These are phyloP conservation scores for Rhagologus leucostigma DNA, from an alignment of 2,113 vertebrate species.

Conservation along the genomic window DNA sequence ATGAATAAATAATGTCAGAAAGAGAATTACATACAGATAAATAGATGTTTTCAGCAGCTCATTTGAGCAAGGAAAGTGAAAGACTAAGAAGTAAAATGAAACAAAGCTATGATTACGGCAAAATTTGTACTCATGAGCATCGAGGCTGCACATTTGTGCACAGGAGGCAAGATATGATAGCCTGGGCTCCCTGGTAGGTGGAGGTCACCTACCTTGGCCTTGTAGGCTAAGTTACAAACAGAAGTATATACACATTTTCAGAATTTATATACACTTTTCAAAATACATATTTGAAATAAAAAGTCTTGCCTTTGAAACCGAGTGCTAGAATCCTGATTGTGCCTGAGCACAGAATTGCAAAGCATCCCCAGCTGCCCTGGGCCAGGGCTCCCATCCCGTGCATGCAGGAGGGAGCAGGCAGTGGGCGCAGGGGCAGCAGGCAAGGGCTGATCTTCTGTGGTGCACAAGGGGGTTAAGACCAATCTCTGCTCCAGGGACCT, in stretches of 20 bases:
- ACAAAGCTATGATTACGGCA: not conserved
- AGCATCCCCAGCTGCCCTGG: too few relatives aligned
- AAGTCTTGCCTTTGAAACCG: not conserved
- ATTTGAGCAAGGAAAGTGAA: not conserved
- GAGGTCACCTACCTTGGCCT: not conserved
- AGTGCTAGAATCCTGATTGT: not conserved
- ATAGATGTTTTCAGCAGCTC: not conserved
- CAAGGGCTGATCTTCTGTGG: not conserved
- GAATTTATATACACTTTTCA: not conserved
- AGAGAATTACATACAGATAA: not conserved
- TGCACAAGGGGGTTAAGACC: too few relatives aligned
- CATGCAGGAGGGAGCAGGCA: not conserved
- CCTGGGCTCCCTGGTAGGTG: not conserved
- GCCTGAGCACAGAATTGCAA: not conserved
- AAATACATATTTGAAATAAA: not conserved
- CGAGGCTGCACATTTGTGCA: not conserved
- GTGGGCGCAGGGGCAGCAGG: not conserved
- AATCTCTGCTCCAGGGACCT: not conserved
- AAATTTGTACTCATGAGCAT: not conserved
- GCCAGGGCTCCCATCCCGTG: rapidly evolving
- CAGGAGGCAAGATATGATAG: not conserved
- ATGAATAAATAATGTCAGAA: not conserved
- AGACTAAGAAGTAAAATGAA: not conserved
- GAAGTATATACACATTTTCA: not conserved
- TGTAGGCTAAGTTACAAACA: not conserved